Evolutionary conservation across 2,113 vertebrate species (phyloP).

Genomic region (Pogona vitticeps): DNA sequence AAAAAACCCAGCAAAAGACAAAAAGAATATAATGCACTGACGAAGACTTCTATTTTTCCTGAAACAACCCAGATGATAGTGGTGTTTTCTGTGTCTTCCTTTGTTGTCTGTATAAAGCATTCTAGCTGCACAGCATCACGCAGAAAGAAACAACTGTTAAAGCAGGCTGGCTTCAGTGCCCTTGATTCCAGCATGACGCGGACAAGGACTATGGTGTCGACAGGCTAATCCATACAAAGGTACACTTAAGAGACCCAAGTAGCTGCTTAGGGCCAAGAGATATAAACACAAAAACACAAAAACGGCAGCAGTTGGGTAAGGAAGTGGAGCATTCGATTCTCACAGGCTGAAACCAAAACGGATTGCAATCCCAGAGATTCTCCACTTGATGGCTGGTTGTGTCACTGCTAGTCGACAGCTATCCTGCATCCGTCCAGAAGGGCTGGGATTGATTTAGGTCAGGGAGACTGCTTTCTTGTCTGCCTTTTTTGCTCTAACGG

Average conservation of each 20-base stretch:
- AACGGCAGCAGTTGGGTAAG: constrained; percentile 65
- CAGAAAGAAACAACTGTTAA: constrained; percentile 75
- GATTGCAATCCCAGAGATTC: constrained; percentile 74
- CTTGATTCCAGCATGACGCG: constrained; percentile 74
- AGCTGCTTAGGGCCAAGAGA: constrained; percentile 66
- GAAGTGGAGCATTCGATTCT: constrained; percentile 65
- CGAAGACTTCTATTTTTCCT: constrained; percentile 68
- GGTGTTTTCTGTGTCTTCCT: constrained; percentile 74
- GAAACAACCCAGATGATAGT: constrained; percentile 74
- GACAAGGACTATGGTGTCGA: constrained; percentile 72
- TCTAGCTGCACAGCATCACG: constrained; percentile 75
- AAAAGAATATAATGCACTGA: constrained; percentile 40
- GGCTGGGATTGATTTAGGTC: constrained; percentile 83
- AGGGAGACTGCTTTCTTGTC: constrained; percentile 75
- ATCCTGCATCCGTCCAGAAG: constrained; percentile 81
- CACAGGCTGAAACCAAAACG: constrained; percentile 71
- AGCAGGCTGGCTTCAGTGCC: constrained; percentile 71
- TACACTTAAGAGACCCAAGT: constrained; percentile 61
- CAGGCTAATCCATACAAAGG: constrained; percentile 79
- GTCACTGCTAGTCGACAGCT: constrained; percentile 78
- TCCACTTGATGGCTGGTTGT: constrained; percentile 83
- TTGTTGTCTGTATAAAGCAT: constrained; percentile 77
- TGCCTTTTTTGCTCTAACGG: constrained; percentile 69
- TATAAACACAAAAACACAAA: constrained; percentile 35
- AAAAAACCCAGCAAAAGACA: constrained; percentile 36